Percentiles rank a stretch among this genome's conserved stretches.
Evolutionary conservation across 2,113 vertebrate species (phyloP).

Genomic region (Heliornis fulica): DNA sequence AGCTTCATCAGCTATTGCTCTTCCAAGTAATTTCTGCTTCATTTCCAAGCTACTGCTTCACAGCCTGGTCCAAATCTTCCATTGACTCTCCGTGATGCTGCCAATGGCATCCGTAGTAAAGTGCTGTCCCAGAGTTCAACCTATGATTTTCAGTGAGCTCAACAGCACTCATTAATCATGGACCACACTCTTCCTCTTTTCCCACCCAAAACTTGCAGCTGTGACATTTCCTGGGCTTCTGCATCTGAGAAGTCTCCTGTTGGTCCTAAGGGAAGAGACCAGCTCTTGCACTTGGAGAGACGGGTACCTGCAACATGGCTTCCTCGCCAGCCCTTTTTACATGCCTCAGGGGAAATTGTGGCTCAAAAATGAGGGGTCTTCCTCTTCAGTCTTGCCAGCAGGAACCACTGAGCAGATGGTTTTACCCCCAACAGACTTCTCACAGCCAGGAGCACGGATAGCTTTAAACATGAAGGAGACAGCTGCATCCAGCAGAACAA

Average conservation of each 20-base stretch:
- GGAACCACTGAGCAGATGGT: neutral
- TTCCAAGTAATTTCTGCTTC: neutral
- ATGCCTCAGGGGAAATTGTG: neutral
- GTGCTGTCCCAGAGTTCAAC: neutral
- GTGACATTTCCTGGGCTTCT: neutral
- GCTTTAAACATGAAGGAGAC: neutral
- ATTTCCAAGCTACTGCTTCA: neutral
- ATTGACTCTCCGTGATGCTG: neutral
- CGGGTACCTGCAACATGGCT: neutral
- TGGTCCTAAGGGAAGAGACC: neutral
- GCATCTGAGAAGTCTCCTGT: neutral
- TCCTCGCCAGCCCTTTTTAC: neutral
- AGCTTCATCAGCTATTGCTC: neutral
- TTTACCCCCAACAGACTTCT: neutral
- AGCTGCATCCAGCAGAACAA: neutral
- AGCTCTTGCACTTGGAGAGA: accelerated
- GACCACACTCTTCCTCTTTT: neutral
- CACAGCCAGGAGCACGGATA: neutral
- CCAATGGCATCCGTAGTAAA: neutral
- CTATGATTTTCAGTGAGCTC: neutral
- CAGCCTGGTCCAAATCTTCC: neutral
- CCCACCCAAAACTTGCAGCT: neutral
- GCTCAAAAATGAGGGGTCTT: neutral
- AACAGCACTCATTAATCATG: neutral
- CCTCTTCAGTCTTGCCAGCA: neutral